phyloP scores from a whole-genome alignment of 2,888 invertebrate species.

The Agrochola circellaris region DNA sequence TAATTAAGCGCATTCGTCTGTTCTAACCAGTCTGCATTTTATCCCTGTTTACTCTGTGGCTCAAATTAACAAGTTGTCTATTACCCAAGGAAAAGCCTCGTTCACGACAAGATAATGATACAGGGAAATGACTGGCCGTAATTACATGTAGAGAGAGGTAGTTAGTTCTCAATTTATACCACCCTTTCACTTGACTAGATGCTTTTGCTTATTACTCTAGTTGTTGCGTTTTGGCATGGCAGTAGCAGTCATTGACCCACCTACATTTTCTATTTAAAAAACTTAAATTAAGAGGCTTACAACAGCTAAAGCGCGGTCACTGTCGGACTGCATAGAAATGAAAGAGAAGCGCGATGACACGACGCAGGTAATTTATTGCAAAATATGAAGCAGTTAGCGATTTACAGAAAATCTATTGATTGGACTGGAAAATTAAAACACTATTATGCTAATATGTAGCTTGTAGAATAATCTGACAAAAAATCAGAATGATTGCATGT shows the following conservation, averaged over 20 bases:
- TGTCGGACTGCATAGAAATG: no score
- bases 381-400: no score
- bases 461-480: no score
- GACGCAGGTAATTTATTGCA: no score
- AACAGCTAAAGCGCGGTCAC: no score
- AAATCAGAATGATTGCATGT: no score
- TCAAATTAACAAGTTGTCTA: conserved; percentile 5
- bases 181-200: conserved; percentile 33
- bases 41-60: background rate
- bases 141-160: conserved; percentile 33
- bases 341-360: no score
- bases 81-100: conserved; percentile 9
- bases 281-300: no score
- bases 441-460: no score
- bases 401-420: no score
- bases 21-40: background rate
- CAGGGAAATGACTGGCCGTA: conserved; percentile 45
- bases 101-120: conserved; percentile 36
- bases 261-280: background rate
- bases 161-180: conserved; percentile 21
- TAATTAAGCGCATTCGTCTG: no score
- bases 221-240: background rate
- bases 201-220: background rate
- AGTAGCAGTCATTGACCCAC: background rate
- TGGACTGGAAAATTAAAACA: no score